Conservation (phyloP, 2,888 invertebrate genomes). For the Drosophila merina region DNA sequence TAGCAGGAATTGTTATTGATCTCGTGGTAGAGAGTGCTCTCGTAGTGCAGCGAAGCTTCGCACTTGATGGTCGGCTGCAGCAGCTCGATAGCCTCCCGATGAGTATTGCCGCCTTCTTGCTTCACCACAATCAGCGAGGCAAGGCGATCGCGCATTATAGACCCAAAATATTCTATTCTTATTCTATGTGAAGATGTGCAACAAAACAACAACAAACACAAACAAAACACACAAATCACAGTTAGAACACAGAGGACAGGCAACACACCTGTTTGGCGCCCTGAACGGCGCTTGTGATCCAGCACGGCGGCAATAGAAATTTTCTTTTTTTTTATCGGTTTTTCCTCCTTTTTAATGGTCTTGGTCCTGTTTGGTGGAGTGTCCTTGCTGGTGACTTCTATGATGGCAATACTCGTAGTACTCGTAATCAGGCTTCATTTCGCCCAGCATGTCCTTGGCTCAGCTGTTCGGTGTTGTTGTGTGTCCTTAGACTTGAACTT, state of each 20-base stretch:
- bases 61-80: conserved; percentile 65
- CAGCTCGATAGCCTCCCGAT: conserved; percentile 38
- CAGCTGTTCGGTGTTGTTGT: conserved; percentile 42
- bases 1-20: conserved; percentile 78
- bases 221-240: conserved; percentile 42
- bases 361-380: conserved; percentile 5
- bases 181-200: background rate
- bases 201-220: conserved; percentile 10
- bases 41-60: conserved; percentile 57
- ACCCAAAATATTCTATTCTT: conserved; percentile 12
- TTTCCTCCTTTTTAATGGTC: conserved; percentile 14
- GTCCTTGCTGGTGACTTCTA: conserved; percentile 18
- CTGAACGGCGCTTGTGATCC: conserved; percentile 76
- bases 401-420: conserved; percentile 26
- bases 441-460: conserved; percentile 38
- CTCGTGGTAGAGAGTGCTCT: conserved; percentile 59
- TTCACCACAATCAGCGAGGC: conserved; percentile 84
- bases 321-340: background rate
- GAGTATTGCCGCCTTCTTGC: conserved; percentile 79
- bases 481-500: conserved; percentile 79
- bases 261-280: conserved; percentile 82
- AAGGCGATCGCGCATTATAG: conserved; percentile 84
- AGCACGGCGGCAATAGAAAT: conserved; percentile 75
- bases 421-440: conserved; percentile 50
- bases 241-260: conserved; percentile 34